These are phyloP conservation scores for Metaphire vulgaris DNA, from an alignment of 1,140 invertebrate species.

Conservation along the genomic window DNA sequence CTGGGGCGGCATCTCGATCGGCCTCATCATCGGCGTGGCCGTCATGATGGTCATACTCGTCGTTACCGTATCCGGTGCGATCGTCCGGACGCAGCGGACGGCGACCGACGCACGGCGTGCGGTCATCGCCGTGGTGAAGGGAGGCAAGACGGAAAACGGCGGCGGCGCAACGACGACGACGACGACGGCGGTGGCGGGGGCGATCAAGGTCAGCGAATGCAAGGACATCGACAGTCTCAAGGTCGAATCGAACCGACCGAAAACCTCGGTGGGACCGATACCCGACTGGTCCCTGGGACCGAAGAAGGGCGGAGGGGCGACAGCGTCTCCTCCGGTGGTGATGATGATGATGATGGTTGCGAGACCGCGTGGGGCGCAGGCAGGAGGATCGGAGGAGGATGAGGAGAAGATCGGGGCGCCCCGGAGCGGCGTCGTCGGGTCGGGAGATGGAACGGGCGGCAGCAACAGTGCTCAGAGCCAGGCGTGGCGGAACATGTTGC, in stretches of 20 bases:
- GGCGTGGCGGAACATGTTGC: conserved; percentile 11
- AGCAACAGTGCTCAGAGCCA: conserved; percentile 12
- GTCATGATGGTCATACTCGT: neutral
- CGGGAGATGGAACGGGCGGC: neutral
- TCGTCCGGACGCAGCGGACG: too few relatives aligned
- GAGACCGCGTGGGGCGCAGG: too few relatives aligned
- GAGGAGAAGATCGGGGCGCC: too few relatives aligned
- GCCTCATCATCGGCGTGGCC: neutral
- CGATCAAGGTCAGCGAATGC: neutral
- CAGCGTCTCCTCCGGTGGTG: neutral
- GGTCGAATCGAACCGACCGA: neutral
- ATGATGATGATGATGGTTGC: neutral
- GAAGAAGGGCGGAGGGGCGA: neutral
- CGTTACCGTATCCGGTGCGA: too few relatives aligned
- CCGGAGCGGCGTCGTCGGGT: too few relatives aligned
- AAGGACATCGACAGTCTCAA: neutral
- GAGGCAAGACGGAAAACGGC: too few relatives aligned
- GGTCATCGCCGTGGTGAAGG: too few relatives aligned
- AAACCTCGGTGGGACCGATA: neutral
- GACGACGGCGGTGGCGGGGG: too few relatives aligned
- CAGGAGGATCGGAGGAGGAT: too few relatives aligned
- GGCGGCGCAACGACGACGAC: too few relatives aligned
- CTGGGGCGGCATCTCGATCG: conserved; percentile 7
- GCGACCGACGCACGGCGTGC: too few relatives aligned
- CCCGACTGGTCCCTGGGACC: conserved; percentile 7